phyloP scores from a whole-genome alignment of 1,140 invertebrate species.

The Tetramorium simillimum region DNA sequence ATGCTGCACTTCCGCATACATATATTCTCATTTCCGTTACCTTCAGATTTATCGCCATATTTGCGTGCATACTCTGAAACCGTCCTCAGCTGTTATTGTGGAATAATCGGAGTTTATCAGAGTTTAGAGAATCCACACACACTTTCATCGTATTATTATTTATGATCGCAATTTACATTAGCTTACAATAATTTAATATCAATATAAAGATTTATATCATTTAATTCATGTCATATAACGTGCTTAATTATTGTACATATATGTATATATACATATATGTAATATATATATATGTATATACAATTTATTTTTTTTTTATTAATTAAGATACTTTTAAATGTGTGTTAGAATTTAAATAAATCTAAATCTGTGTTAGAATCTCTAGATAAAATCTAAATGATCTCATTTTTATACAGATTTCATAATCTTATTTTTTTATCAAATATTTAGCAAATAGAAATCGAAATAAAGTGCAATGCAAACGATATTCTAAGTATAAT shows the following conservation, averaged over 20 bases:
- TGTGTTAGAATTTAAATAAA: background rate
- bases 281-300: too few species aligned
- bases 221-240: background rate
- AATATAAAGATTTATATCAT: background rate
- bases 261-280: too few species aligned
- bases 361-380: background rate
- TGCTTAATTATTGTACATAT: background rate
- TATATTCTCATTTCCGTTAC: conserved; percentile 52
- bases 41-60: conserved; percentile 46
- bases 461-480: background rate
- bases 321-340: background rate
- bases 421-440: background rate
- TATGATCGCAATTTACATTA: background rate
- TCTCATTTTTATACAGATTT: background rate
- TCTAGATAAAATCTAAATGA: background rate
- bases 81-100: background rate
- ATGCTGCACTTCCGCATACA: background rate
- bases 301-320: background rate
- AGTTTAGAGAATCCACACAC: conserved; percentile 10
- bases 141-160: conserved; percentile 2
- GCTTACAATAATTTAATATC: background rate
- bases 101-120: conserved; percentile 36
- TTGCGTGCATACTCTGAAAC: conserved; percentile 24
- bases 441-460: background rate
- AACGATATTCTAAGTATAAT: background rate